Evolutionary conservation across 2,113 vertebrate genomes (phyloP).

Genomic region (Caretta caretta): DNA sequence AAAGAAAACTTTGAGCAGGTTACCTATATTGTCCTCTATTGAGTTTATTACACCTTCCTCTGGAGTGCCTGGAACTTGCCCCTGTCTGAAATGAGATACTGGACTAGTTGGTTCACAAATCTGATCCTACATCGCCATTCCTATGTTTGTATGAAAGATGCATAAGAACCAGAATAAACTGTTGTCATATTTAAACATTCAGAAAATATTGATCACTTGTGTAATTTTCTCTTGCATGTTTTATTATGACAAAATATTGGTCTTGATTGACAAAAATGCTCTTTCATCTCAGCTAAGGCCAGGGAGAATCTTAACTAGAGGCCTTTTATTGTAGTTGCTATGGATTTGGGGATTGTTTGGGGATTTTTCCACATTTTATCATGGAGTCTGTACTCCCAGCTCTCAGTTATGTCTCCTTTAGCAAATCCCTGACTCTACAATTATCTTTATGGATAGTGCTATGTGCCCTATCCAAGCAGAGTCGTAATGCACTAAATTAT

Average conservation of each 20-base stretch:
- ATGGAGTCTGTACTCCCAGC: not conserved
- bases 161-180: not conserved
- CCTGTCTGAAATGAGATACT: not conserved
- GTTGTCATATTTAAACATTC: accelerated
- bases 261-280: not conserved
- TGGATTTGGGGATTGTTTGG: not conserved
- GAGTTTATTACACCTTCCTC: not conserved
- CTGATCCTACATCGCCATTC: not conserved
- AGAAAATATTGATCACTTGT: not conserved
- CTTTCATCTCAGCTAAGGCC: not conserved
- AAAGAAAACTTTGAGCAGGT: not conserved
- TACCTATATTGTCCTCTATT: not conserved
- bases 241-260: not conserved
- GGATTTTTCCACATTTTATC: not conserved
- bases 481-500: not conserved
- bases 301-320: not conserved
- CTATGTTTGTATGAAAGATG: not conserved
- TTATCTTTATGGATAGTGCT: not conserved
- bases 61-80: not conserved
- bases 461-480: not conserved
- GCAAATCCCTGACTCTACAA: not conserved
- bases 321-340: not conserved
- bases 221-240: not conserved
- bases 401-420: not conserved
- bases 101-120: not conserved